These are phyloP conservation scores for Dinoponera quadriceps DNA, from an alignment of 1,140 invertebrate species.

Conservation along the genomic window DNA sequence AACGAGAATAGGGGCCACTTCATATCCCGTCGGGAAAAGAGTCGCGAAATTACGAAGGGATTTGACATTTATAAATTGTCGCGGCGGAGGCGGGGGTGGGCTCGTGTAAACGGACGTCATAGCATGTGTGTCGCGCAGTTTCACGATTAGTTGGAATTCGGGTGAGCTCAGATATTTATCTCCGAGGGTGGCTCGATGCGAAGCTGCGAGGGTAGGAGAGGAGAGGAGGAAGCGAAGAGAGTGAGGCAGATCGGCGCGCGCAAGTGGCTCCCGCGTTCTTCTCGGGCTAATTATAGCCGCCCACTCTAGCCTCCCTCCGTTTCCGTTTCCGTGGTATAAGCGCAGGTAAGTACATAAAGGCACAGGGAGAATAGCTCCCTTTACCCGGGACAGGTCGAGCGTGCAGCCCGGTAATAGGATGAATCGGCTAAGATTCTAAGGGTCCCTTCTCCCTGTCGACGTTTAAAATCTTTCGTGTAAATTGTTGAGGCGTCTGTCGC, in stretches of 20 bases:
- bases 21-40: not conserved
- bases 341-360: constrained; percentile 61
- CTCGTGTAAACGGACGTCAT: constrained; percentile 1
- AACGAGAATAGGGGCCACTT: not conserved
- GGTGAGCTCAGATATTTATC: constrained; percentile 42
- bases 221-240: not conserved
- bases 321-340: constrained; percentile 59
- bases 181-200: not conserved
- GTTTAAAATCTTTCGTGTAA: constrained; percentile 64
- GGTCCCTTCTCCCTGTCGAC: constrained; percentile 43
- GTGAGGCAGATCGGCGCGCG: constrained; percentile 13
- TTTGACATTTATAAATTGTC: not conserved
- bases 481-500: constrained; percentile 36
- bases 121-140: constrained; percentile 5
- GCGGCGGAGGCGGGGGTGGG: not conserved
- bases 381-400: constrained; percentile 65
- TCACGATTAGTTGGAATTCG: constrained; percentile 14
- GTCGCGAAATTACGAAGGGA: not conserved
- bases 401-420: constrained; percentile 64
- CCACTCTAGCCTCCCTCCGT: constrained; percentile 36
- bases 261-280: constrained; percentile 36
- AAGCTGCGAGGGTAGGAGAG: not conserved
- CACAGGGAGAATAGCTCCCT: constrained; percentile 50
- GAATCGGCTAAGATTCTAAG: constrained; percentile 68
- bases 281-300: constrained; percentile 61